Evolutionary conservation across 2,797 vertebrate genomes (phyloP).

Genomic region (Tragelaphus eurycerus): DNA sequence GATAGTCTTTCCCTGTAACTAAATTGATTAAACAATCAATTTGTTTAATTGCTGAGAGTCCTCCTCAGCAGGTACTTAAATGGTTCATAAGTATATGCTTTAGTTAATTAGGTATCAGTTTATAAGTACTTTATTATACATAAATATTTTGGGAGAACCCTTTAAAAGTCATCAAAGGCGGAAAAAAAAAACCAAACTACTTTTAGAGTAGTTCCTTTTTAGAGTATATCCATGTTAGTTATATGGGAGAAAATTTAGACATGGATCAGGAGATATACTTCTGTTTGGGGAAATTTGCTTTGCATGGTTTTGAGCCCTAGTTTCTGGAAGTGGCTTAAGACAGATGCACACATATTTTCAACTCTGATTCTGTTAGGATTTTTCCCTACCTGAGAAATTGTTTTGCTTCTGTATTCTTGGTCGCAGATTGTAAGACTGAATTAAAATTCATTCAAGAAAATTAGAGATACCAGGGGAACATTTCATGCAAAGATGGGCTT

Average conservation of each 20-base stretch:
- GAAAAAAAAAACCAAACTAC: not conserved
- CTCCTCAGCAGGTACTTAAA: not conserved
- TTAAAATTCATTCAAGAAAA: conserved; percentile 6
- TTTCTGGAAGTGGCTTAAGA: not conserved
- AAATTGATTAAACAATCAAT: not conserved
- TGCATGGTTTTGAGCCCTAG: not conserved
- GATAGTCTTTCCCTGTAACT: not conserved
- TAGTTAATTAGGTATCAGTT: not conserved
- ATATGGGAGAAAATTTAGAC: not conserved
- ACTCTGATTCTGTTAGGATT: not conserved
- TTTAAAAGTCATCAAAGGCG: not conserved
- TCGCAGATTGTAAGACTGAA: not conserved
- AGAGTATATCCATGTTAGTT: not conserved
- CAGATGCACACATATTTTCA: conserved; percentile 19
- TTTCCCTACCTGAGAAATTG: not conserved
- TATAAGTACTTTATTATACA: not conserved
- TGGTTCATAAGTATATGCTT: not conserved
- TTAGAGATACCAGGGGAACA: no score
- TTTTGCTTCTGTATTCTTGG: conserved; percentile 16
- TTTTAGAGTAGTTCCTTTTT: not conserved
- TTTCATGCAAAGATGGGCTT: no score
- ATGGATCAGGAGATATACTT: not conserved
- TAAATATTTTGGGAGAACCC: conserved; percentile 3
- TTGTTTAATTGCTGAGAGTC: not conserved
- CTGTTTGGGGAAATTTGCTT: not conserved